Conservation (phyloP, 2,797 vertebrate genomes). For the Urocyon cinereoargenteus region DNA sequence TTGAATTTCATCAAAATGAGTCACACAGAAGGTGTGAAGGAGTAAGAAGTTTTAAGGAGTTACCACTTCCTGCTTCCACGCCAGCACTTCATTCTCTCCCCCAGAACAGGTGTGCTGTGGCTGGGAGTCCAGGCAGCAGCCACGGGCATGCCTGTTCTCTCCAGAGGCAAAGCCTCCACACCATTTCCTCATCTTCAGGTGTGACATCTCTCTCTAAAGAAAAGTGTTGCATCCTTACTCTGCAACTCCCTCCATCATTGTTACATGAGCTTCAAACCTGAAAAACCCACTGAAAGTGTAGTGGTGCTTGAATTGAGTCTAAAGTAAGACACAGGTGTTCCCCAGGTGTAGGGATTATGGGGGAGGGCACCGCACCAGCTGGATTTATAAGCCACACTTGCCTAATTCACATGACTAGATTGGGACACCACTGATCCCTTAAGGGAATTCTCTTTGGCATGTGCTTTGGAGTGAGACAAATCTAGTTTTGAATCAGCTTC, state of each 20-base stretch:
- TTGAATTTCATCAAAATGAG: constrained; percentile 75
- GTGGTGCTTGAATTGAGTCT: neutral
- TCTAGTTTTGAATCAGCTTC: neutral
- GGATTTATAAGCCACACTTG: neutral
- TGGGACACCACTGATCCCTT: neutral
- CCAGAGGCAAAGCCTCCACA: neutral
- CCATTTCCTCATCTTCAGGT: neutral
- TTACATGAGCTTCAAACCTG: neutral
- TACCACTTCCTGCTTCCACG: constrained; percentile 66
- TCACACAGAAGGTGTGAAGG: constrained; percentile 67
- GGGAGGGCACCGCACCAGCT: neutral
- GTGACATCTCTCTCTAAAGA: neutral
- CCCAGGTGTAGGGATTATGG: neutral
- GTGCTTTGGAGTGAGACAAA: neutral
- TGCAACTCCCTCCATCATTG: fast-evolving
- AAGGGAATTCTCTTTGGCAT: neutral
- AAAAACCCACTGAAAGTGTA: constrained; percentile 51
- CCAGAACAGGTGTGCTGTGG: neutral
- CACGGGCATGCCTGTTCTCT: neutral
- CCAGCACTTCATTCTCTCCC: neutral
- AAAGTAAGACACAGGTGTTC: neutral
- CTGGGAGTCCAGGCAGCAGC: neutral
- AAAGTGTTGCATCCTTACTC: neutral
- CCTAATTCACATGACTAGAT: neutral
- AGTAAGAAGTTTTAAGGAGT: neutral